Evolutionary conservation across 2,888 invertebrate genomes (phyloP).

Genomic region (Hermaeophaga mercurialis): DNA sequence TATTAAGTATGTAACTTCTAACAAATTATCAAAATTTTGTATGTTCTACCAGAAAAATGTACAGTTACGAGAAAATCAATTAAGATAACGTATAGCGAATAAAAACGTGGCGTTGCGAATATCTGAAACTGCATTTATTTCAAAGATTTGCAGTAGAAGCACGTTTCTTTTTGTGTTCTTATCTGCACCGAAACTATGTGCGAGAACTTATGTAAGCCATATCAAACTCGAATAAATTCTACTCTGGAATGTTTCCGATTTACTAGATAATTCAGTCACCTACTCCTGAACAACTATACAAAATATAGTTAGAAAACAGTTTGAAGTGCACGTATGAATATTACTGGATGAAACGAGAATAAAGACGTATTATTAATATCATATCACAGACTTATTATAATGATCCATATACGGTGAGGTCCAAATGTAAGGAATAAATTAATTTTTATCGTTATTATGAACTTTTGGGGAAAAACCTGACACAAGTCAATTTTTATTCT

Average conservation of each 20-base stretch:
- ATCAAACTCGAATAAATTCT: slow-evolving; percentile 32
- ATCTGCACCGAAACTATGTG: slow-evolving; percentile 34
- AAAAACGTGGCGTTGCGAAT: slow-evolving; percentile 5
- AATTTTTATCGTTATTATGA: too few species aligned
- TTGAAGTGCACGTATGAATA: slow-evolving; percentile 3
- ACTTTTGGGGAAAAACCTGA: too few species aligned
- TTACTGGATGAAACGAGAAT: too few species aligned
- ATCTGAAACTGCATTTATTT: slow-evolving; percentile 24
- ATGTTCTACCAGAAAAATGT: background rate
- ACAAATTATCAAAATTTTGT: background rate
- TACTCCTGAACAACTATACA: background rate
- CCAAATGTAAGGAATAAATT: too few species aligned
- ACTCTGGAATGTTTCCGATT: slow-evolving; percentile 24
- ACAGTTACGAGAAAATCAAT: slow-evolving; percentile 4
- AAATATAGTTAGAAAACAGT: slow-evolving; percentile 2
- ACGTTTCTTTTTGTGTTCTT: slow-evolving; percentile 34
- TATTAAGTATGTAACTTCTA: too few species aligned
- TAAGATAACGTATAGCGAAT: slow-evolving; percentile 8
- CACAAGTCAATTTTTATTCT: too few species aligned
- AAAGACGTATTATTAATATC: too few species aligned
- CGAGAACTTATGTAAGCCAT: slow-evolving; percentile 31
- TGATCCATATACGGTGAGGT: too few species aligned
- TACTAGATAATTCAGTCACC: slow-evolving; percentile 10
- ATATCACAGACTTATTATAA: too few species aligned
- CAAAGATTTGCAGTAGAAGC: slow-evolving; percentile 27